These are phyloP conservation scores for Limenitis camilla DNA, from an alignment of 2,888 invertebrate genomes.

Conservation along the genomic window DNA sequence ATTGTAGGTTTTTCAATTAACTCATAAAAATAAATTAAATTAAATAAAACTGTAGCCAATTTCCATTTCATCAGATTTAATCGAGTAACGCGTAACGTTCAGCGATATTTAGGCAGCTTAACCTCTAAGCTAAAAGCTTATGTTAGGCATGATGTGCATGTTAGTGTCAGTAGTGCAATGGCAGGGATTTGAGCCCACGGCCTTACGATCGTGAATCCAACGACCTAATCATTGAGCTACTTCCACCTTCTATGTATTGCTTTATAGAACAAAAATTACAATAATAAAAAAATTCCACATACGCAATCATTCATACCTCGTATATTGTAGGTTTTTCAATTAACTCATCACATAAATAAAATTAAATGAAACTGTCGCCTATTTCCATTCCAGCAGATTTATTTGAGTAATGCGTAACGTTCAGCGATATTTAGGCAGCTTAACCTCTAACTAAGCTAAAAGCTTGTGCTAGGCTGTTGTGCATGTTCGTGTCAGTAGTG, in stretches of 20 bases:
- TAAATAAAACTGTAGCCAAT: constrained; percentile 9
- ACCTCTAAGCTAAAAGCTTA: too few relatives aligned
- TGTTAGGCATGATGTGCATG: too few relatives aligned
- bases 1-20: neutral
- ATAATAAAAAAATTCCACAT: neutral
- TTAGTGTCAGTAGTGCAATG: too few relatives aligned
- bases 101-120: constrained; percentile 24
- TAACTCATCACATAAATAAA: constrained; percentile 9
- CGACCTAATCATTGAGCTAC: too few relatives aligned
- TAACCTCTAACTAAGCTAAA: too few relatives aligned
- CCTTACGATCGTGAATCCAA: too few relatives aligned
- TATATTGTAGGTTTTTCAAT: neutral
- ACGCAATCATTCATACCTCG: neutral
- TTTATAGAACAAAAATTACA: neutral
- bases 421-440: constrained; percentile 15
- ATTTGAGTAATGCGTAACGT: constrained; percentile 4
- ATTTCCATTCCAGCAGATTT: constrained; percentile 8
- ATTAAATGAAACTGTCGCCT: constrained; percentile 10
- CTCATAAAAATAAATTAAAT: constrained; percentile 9
- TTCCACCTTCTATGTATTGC: neutral
- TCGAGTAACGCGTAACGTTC: constrained; percentile 4
- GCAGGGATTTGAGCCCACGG: too few relatives aligned
- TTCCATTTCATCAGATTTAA: constrained; percentile 9
- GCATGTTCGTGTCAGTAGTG: too few relatives aligned
- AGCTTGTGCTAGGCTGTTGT: too few relatives aligned